Evolutionary conservation across 2,888 invertebrate species (phyloP), one percentile per base, ranked within the genome.

Genomic region (Drosophila prostipennis): DNA sequence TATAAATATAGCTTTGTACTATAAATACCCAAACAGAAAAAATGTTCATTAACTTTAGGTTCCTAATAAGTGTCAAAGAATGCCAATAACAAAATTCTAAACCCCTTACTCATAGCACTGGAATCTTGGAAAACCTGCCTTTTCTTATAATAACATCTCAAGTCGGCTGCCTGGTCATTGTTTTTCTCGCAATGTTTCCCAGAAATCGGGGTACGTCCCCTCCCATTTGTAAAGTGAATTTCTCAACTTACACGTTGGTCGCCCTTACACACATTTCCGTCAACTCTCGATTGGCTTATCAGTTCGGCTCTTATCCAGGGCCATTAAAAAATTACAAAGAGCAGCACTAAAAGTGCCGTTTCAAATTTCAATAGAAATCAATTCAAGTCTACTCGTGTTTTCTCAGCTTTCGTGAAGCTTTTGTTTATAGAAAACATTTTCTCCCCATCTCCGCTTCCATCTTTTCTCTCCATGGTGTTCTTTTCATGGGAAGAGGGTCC

Each of bases 331-430:
- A 37, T 48, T 29, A 46, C 56, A 56, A 45, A 51, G 34, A 8
- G 49, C 56, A 49, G 56, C 74, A 80, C 73, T 72, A 72, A 85
- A 83, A 79, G 76, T 80, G 79, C 86, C 80, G 83, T 83, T 86
- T 86, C 70, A 79, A 74, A 83, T 83, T 83, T 83, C 82, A 79
- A 80, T 83, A 79, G 82, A 83, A 83, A 83, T 83, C 82, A 83
- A 83, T 83, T 82, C 73, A 82, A 84, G 60, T 67, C 72, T 48
- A 61, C 71, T 77, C 71, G 64, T 76, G 78, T 80, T 78, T 74
- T 65, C 65, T 49, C 48, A 60, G 43, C 46, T 55, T 57, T 56
- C 53, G 34, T 34, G 26, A 58, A 74, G 77, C 85, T 82, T 85
- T 76, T 77, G 68, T 70, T 67, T 80, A 64, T 54, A 64, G 43